Evolutionary conservation across 2,888 invertebrate genomes (phyloP), one percentile per base, ranked within the genome.

Genomic region (Xestia rhomboidea): DNA sequence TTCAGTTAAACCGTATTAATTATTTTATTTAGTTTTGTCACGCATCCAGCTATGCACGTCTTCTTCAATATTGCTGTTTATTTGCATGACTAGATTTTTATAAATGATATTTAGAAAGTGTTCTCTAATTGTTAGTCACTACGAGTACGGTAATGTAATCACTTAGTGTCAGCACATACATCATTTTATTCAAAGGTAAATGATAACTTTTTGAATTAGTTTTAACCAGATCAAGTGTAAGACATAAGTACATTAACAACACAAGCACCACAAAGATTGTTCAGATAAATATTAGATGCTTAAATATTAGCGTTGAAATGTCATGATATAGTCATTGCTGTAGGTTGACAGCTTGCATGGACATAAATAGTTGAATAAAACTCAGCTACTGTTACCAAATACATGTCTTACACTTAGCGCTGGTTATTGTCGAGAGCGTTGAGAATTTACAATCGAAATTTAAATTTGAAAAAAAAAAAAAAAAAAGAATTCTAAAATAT

Each of bases 41-140:
- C 96, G 96, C 96, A 96, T 96, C 94, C 95, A 96, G 96, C 96
- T 96, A 93, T 96, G 96, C 96, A 96, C 96, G 96, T 93, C 89
- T 95, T 92, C 92, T 95, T 96, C 91, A 91, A 95, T 95, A 93
- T 96, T 94, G 96, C 95, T 96, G 94, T 96, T 94, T 92, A 91
- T 92, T 77, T 96, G 96, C 96, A 96, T 96, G 96, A 90, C 84
- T 94, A 95, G 94, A 93, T 93, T 92, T 94, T 94, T 92, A 91
- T 91, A 82, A 82, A 76, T 90, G 90, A 89, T 86, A 90, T 90
- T 89, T 91, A 92, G 91, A 91, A 91, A 89, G 82, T 93, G 90
- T 91, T 92, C 91, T 95, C 93, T 96, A 94, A 94, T 93, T 95
- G 95, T 96, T 96, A 96, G 95, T 89, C 91, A 93, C 92, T 91